Percentiles rank a stretch among this genome's conserved stretches.
Conservation (phyloP, 2,888 invertebrate genomes). For the Notocelia uddmanniana region DNA sequence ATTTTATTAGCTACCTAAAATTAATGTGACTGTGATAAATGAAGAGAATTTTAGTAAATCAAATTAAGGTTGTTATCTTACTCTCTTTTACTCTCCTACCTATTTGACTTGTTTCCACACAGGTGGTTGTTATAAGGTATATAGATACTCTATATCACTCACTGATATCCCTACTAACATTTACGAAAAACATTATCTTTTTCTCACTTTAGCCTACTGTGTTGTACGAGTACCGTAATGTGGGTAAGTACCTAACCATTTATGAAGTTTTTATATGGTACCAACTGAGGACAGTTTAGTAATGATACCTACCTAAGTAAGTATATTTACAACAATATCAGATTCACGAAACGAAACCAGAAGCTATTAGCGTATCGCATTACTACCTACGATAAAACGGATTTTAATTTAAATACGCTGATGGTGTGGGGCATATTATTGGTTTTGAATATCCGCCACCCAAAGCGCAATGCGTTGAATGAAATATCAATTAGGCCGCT, state of each 20-base stretch:
- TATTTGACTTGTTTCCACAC: too few relatives aligned
- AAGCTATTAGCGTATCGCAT: conserved; percentile 25
- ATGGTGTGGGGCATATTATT: conserved; percentile 76
- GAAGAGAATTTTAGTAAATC: neutral
- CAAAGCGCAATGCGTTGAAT: conserved; percentile 79
- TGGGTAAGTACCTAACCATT: too few relatives aligned
- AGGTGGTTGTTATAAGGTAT: too few relatives aligned
- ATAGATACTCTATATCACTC: too few relatives aligned
- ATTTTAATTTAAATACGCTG: conserved; percentile 50
- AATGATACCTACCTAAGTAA: neutral
- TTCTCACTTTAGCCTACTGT: too few relatives aligned
- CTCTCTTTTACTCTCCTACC: too few relatives aligned
- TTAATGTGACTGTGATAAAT: too few relatives aligned
- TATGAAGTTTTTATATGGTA: neutral
- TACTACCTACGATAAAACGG: conserved; percentile 25
- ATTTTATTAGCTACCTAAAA: neutral
- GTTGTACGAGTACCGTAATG: too few relatives aligned
- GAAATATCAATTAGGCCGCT: conserved; percentile 83
- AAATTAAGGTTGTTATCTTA: too few relatives aligned
- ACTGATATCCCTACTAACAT: too few relatives aligned
- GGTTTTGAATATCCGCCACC: conserved; percentile 78
- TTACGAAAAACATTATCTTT: too few relatives aligned
- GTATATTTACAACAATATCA: neutral
- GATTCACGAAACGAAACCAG: conserved; percentile 21
- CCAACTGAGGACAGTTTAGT: neutral